phyloP scores from a whole-genome alignment of 1,140 invertebrate genomes.

The Hormaphis cornu region DNA sequence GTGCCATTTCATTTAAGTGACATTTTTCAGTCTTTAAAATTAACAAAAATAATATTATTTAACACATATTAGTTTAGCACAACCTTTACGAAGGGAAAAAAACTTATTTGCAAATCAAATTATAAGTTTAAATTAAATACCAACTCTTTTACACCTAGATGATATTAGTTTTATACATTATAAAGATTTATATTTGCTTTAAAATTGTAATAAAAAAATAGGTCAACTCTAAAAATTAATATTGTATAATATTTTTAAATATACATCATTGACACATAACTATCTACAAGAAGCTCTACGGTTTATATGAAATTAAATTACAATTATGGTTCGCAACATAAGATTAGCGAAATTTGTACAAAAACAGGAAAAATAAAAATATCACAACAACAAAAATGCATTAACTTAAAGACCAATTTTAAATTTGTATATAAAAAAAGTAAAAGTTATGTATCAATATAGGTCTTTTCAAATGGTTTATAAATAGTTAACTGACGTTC shows the following conservation, averaged over 20 bases:
- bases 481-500: constrained; percentile 8
- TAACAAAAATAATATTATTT: neutral
- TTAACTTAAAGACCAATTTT: constrained; percentile 15
- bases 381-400: constrained; percentile 9
- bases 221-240: constrained; percentile 22
- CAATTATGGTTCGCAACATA: neutral
- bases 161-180: constrained; percentile 1
- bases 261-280: constrained; percentile 24
- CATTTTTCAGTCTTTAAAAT: constrained; percentile 20
- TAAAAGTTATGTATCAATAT: neutral
- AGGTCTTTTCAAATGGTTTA: neutral
- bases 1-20: neutral
- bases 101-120: neutral
- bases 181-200: neutral
- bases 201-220: constrained; percentile 24
- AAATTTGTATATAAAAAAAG: neutral
- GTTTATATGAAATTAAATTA: constrained; percentile 13
- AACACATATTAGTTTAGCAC: neutral
- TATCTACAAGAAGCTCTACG: constrained; percentile 22
- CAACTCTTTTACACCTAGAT: neutral
- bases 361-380: constrained; percentile 19
- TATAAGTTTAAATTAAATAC: neutral
- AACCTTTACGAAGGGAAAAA: neutral
- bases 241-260: constrained; percentile 26
- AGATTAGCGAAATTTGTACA: constrained; percentile 13